Percentiles rank a stretch among this genome's conserved stretches.
These are phyloP conservation scores for Istiophorus platypterus DNA, from an alignment of 2,113 vertebrate species.

Conservation along the genomic window DNA sequence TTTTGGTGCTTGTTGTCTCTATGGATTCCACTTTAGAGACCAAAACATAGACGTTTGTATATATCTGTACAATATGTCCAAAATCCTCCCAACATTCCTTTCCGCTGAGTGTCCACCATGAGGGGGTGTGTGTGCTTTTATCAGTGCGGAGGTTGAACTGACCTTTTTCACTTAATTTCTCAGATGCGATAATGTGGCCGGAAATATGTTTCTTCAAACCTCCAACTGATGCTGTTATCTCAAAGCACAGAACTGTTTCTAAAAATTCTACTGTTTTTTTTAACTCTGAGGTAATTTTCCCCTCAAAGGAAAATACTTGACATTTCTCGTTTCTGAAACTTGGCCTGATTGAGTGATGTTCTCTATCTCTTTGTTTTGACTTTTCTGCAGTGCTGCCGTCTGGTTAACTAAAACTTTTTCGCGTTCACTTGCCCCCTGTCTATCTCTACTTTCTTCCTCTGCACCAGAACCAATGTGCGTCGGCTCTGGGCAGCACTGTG, in stretches of 20 bases:
- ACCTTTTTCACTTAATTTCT: constrained; percentile 12
- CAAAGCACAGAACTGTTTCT: constrained; percentile 19
- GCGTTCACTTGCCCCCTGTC: background rate
- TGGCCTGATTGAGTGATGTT: constrained; percentile 21
- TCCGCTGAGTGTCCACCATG: constrained; percentile 43
- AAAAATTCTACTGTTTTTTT: background rate
- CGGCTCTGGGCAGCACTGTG: constrained; percentile 87
- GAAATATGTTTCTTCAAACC: constrained; percentile 8
- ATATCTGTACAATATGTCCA: constrained; percentile 54
- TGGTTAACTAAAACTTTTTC: background rate
- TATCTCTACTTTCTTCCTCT: constrained; percentile 41
- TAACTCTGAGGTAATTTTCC: background rate
- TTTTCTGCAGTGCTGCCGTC: background rate
- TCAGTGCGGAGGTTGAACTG: background rate
- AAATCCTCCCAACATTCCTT: constrained; percentile 33
- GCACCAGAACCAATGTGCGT: constrained; percentile 87
- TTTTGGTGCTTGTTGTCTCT: background rate
- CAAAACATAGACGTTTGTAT: constrained; percentile 4
- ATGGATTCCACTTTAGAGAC: background rate
- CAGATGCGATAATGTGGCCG: background rate
- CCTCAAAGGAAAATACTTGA: constrained; percentile 13
- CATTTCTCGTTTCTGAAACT: constrained; percentile 46
- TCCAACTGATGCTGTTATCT: constrained; percentile 11
- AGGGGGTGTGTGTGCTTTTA: constrained; percentile 43
- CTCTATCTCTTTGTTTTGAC: constrained; percentile 1